These are phyloP conservation scores for Buathra laborator DNA, from an alignment of 2,888 invertebrate genomes.

Conservation along the genomic window DNA sequence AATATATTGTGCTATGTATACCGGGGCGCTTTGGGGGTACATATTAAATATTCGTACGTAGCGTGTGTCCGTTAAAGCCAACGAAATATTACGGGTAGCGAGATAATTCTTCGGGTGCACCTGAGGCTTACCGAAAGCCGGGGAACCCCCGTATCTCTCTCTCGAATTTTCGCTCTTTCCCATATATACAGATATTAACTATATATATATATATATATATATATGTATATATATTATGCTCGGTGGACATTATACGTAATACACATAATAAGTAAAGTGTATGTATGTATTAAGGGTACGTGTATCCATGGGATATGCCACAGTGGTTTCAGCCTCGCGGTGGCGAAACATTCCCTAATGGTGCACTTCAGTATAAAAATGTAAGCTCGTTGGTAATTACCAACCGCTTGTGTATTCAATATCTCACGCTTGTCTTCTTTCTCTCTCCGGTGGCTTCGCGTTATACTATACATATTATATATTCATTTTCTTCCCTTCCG, in stretches of 20 bases:
- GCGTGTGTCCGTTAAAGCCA: constrained; percentile 39
- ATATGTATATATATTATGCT: constrained; percentile 6
- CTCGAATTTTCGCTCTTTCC: constrained; percentile 19
- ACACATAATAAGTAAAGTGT: constrained; percentile 46
- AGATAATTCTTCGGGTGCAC: constrained; percentile 54
- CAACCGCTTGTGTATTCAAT: constrained; percentile 66
- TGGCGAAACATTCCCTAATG: constrained; percentile 65
- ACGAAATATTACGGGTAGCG: constrained; percentile 58
- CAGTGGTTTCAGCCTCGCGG: constrained; percentile 18
- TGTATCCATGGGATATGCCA: constrained; percentile 7
- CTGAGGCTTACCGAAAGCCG: constrained; percentile 60
- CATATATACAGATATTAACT: constrained; percentile 25
- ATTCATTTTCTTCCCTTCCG: constrained; percentile 23
- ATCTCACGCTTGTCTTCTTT: constrained; percentile 41
- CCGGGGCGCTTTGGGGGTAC: background rate
- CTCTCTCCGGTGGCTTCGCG: constrained; percentile 10
- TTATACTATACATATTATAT: constrained; percentile 8
- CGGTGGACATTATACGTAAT: constrained; percentile 31
- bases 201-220: constrained; percentile 12
- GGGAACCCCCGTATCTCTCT: constrained; percentile 15
- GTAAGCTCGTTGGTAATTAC: constrained; percentile 69
- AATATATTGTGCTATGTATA: constrained; percentile 29
- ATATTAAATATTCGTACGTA: constrained; percentile 20
- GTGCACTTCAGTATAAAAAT: constrained; percentile 69
- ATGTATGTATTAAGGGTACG: background rate